phyloP scores from a whole-genome alignment of 2,888 invertebrate genomes.

The Autographa gamma region DNA sequence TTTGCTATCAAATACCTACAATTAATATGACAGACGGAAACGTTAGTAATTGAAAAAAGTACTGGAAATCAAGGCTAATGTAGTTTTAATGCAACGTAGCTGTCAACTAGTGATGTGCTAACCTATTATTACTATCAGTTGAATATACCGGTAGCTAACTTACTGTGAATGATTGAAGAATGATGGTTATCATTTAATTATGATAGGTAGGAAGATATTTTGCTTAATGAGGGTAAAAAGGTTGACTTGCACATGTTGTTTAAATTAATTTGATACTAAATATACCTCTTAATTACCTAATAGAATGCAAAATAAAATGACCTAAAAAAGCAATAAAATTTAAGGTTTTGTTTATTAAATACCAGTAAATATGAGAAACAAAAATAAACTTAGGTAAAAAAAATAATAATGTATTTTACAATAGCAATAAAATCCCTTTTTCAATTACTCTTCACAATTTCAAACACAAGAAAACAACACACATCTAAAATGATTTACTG shows the following conservation, averaged over 20 bases:
- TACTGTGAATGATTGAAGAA: conserved; percentile 8
- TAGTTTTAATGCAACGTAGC: conserved; percentile 40
- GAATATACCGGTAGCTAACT: conserved; percentile 11
- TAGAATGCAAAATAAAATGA: too few relatives aligned
- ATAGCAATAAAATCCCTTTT: background rate
- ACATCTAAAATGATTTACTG: conserved; percentile 54
- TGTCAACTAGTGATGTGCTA: conserved; percentile 33
- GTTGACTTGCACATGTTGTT: too few relatives aligned
- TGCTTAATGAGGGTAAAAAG: too few relatives aligned
- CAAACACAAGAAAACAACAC: conserved; percentile 11
- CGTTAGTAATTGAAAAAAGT: conserved; percentile 27
- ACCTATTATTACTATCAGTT: conserved; percentile 30
- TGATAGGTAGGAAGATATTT: too few relatives aligned
- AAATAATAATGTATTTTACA: too few relatives aligned
- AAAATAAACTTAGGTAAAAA: too few relatives aligned
- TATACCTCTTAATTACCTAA: too few relatives aligned
- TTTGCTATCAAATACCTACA: background rate
- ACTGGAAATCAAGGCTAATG: conserved; percentile 38
- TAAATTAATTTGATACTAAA: too few relatives aligned
- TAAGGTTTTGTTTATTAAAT: too few relatives aligned
- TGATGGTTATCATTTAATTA: too few relatives aligned
- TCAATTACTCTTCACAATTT: background rate
- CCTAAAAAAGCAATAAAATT: too few relatives aligned
- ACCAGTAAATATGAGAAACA: too few relatives aligned
- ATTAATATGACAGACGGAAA: conserved; percentile 33